Percentiles rank a stretch among this genome's conserved stretches.
Evolutionary conservation across 2,888 invertebrate genomes (phyloP).

Genomic region (Apocheima hispidaria): DNA sequence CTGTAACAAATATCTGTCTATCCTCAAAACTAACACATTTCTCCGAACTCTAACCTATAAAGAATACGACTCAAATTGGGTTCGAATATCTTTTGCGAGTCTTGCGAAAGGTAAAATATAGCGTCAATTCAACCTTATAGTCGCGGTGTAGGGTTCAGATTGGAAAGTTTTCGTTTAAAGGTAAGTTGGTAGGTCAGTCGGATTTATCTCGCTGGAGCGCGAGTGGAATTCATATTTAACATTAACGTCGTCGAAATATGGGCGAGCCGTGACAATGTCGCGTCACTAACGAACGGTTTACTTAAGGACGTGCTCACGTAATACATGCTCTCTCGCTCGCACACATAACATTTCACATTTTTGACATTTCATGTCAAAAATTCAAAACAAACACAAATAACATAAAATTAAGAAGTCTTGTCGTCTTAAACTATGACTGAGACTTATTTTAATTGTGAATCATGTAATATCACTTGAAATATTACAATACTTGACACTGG

Average conservation of each 20-base stretch:
- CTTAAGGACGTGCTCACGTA: background rate
- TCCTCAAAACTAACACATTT: constrained; percentile 11
- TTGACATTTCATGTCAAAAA: too few relatives aligned
- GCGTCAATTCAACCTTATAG: constrained; percentile 11
- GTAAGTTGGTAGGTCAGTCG: constrained; percentile 27
- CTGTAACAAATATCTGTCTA: constrained; percentile 33
- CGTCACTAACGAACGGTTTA: constrained; percentile 5
- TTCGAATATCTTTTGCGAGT: constrained; percentile 2
- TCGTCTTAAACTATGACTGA: too few relatives aligned
- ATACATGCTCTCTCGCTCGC: too few relatives aligned
- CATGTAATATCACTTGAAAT: too few relatives aligned
- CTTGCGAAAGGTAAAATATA: background rate
- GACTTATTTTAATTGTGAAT: too few relatives aligned
- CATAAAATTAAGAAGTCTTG: too few relatives aligned
- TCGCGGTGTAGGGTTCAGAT: background rate
- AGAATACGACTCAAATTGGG: constrained; percentile 22
- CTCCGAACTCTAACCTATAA: constrained; percentile 15
- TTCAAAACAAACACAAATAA: too few relatives aligned
- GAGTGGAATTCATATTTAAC: constrained; percentile 34
- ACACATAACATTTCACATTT: too few relatives aligned
- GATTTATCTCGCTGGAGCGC: constrained; percentile 31
- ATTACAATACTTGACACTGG: too few relatives aligned
- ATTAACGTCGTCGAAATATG: constrained; percentile 28
- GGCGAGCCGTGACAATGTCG: constrained; percentile 21
- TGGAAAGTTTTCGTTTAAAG: constrained; percentile 13